These are phyloP conservation scores for Carettochelys insculpta DNA, from an alignment of 2,113 vertebrate species.

Conservation along the genomic window DNA sequence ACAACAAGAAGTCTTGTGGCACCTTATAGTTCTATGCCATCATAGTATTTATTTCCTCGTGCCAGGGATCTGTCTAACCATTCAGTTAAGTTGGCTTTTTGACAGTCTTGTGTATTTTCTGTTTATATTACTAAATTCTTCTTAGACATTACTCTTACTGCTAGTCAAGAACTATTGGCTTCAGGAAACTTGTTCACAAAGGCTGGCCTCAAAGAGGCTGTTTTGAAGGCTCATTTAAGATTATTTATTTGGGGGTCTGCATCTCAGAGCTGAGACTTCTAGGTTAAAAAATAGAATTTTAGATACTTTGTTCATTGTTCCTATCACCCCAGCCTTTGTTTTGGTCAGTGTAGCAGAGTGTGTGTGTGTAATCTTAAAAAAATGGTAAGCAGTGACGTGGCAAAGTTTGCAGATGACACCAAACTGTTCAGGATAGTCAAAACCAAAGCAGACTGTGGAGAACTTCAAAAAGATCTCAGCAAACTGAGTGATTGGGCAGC, in stretches of 20 bases:
- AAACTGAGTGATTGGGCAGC: too few relatives aligned
- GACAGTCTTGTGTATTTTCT: background rate
- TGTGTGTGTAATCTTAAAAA: background rate
- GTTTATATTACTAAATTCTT: background rate
- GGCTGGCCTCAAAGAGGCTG: background rate
- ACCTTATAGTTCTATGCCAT: too few relatives aligned
- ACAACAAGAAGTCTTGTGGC: background rate
- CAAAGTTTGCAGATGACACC: too few relatives aligned
- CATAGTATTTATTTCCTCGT: accelerated
- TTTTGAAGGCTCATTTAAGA: background rate
- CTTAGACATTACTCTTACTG: background rate
- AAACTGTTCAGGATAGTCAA: too few relatives aligned
- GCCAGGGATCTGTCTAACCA: background rate
- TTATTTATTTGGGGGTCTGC: background rate
- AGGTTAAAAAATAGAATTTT: background rate
- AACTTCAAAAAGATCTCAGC: too few relatives aligned
- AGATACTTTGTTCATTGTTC: background rate
- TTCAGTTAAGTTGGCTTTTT: background rate
- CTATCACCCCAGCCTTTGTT: too few relatives aligned
- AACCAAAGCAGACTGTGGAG: too few relatives aligned
- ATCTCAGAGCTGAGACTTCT: background rate
- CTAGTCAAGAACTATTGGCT: background rate
- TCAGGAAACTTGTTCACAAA: background rate
- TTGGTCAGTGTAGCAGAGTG: too few relatives aligned
- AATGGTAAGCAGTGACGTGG: background rate